Evolutionary conservation across 2,797 vertebrate genomes (phyloP).

Genomic region (Arnoldichthys spilopterus): DNA sequence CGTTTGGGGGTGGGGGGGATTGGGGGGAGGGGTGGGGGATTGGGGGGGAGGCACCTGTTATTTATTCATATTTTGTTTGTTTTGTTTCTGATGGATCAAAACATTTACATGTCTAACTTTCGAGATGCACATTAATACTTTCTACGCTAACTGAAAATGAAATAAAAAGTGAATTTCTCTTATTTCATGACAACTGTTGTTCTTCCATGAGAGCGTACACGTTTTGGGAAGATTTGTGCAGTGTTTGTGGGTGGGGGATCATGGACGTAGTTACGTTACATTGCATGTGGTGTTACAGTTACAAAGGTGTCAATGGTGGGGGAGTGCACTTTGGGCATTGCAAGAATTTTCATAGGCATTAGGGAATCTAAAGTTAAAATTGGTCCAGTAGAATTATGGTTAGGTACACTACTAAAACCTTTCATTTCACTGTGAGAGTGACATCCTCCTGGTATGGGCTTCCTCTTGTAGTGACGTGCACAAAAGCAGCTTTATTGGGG

Average conservation of each 20-base stretch:
- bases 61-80: slow-evolving; percentile 66
- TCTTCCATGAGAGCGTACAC: slow-evolving; percentile 61
- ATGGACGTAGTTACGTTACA: too few relatives aligned
- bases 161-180: slow-evolving; percentile 67
- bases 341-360: too few relatives aligned
- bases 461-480: too few relatives aligned
- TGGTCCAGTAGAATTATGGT: too few relatives aligned
- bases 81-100: slow-evolving; percentile 47
- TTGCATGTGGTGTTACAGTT: too few relatives aligned
- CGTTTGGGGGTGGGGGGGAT: slow-evolving; percentile 21
- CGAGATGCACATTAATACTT: slow-evolving; percentile 59
- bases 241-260: neutral
- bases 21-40: slow-evolving; percentile 33
- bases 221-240: neutral
- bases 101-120: slow-evolving; percentile 66
- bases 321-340: too few relatives aligned
- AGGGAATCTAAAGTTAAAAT: too few relatives aligned
- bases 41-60: slow-evolving; percentile 57
- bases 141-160: slow-evolving; percentile 71
- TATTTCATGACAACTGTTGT: slow-evolving; percentile 54
- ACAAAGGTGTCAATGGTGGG: too few relatives aligned
- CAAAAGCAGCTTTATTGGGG: too few relatives aligned
- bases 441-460: too few relatives aligned
- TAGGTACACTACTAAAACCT: too few relatives aligned
- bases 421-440: too few relatives aligned